Conservation (phyloP, 2,113 vertebrate species). For the Hypomesus transpacificus region DNA sequence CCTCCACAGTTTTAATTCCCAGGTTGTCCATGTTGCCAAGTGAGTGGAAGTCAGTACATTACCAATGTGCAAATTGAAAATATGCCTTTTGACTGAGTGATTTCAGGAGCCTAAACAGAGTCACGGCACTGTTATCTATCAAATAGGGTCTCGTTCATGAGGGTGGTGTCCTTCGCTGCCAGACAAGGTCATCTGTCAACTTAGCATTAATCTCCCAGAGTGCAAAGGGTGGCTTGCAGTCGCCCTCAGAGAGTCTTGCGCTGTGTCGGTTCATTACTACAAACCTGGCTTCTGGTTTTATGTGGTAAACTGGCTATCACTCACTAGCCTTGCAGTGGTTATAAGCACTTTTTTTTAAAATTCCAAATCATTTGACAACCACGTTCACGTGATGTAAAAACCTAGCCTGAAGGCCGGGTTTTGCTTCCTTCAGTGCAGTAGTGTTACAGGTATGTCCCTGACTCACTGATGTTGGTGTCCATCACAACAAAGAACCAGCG, state of each 20-base stretch:
- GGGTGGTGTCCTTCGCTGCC: slow-evolving; percentile 34
- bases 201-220: slow-evolving; percentile 59
- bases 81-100: slow-evolving; percentile 9
- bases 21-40: background rate
- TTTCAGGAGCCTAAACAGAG: slow-evolving; percentile 17
- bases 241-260: slow-evolving; percentile 36
- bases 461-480: no score
- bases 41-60: slow-evolving; percentile 14
- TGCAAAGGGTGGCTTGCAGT: slow-evolving; percentile 42
- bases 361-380: no score
- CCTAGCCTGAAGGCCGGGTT: no score
- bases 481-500: no score
- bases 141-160: slow-evolving; percentile 36
- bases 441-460: background rate
- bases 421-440: background rate
- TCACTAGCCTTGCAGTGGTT: background rate
- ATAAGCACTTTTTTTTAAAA: background rate
- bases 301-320: slow-evolving; percentile 16
- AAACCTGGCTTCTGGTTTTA: slow-evolving; percentile 36
- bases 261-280: slow-evolving; percentile 46
- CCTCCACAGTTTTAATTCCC: slow-evolving; percentile 20
- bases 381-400: no score
- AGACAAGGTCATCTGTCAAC: slow-evolving; percentile 52
- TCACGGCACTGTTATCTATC: slow-evolving; percentile 21
- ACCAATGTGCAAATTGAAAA: slow-evolving; percentile 12